Conservation (phyloP, 2,888 invertebrate genomes). For the Masnerella sp. region DNA sequence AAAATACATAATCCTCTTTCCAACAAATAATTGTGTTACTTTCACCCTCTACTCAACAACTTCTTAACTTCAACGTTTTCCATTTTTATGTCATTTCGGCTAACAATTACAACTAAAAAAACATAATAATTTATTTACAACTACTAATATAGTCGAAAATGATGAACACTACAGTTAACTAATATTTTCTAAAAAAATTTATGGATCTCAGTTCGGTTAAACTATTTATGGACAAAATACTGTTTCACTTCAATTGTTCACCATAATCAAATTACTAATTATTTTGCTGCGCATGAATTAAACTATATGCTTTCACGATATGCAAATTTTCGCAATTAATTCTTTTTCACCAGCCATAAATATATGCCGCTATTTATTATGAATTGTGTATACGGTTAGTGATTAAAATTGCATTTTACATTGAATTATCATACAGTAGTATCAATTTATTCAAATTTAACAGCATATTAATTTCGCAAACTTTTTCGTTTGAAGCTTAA, state of each 20-base stretch:
- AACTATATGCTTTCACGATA: conserved; percentile 38
- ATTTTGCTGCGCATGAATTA: conserved; percentile 20
- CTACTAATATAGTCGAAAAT: too few relatives aligned
- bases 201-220: too few relatives aligned
- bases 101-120: too few relatives aligned
- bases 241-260: conserved; percentile 30
- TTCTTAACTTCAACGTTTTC: too few relatives aligned
- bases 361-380: conserved; percentile 12
- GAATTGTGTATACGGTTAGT: conserved; percentile 1
- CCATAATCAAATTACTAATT: conserved; percentile 28
- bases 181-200: too few relatives aligned
- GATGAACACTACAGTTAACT: too few relatives aligned
- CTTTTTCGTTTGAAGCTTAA: too few relatives aligned
- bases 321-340: conserved; percentile 34
- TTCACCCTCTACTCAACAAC: too few relatives aligned
- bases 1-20: conserved; percentile 45
- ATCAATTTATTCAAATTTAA: conserved; percentile 19
- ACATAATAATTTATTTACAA: too few relatives aligned
- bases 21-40: conserved; percentile 28
- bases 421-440: conserved; percentile 10
- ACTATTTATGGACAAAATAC: not conserved
- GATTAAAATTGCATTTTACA: conserved; percentile 25
- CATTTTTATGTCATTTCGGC: not conserved
- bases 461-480: not conserved
- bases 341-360: conserved; percentile 31